These are phyloP conservation scores for Girardia tigrina DNA, from an alignment of 2,888 invertebrate genomes.

Conservation along the genomic window DNA sequence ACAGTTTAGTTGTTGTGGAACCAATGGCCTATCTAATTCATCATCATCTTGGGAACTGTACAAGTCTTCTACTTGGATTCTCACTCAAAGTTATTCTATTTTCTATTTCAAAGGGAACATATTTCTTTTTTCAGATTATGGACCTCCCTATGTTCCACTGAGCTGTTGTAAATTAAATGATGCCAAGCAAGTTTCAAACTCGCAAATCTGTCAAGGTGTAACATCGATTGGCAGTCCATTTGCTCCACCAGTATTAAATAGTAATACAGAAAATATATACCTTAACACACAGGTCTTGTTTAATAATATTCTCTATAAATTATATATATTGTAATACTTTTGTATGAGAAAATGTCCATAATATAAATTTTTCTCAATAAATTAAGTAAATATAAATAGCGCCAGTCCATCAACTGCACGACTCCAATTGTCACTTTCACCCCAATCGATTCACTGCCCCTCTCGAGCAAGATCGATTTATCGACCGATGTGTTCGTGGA, in stretches of 20 bases:
- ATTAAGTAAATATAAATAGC: too few species aligned
- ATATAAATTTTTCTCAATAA: too few species aligned
- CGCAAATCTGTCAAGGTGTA: background rate
- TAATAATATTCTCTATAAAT: too few species aligned
- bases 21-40: background rate
- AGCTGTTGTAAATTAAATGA: background rate
- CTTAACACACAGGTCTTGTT: background rate
- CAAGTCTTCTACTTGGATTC: background rate
- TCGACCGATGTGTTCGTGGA: too few species aligned
- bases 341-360: too few species aligned
- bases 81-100: background rate
- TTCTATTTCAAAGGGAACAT: background rate
- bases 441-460: too few species aligned
- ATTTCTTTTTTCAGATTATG: background rate
- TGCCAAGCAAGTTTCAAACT: background rate
- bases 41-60: background rate
- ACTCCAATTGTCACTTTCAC: too few species aligned
- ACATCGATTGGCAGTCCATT: background rate
- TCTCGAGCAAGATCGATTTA: too few species aligned
- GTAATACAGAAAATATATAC: background rate
- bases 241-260: background rate
- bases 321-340: too few species aligned
- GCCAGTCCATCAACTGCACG: too few species aligned
- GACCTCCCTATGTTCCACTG: background rate
- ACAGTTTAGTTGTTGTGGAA: background rate